These are phyloP conservation scores for Ailurus styani DNA, from an alignment of 2,113 vertebrate genomes.

Conservation along the genomic window DNA sequence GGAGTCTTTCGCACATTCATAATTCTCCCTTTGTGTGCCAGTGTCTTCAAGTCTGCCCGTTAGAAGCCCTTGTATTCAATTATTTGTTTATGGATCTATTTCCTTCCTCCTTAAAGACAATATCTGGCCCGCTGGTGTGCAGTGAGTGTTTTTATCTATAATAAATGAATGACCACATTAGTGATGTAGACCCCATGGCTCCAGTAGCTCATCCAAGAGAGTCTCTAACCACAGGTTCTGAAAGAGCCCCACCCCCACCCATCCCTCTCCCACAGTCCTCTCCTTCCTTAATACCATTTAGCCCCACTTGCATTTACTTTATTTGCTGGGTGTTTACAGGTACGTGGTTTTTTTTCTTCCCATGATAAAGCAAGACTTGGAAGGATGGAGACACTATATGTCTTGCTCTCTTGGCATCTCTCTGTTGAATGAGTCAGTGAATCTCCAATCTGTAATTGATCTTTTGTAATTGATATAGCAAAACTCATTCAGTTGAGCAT, in stretches of 20 bases:
- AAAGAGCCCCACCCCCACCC: not conserved
- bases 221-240: not conserved
- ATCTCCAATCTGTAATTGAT: not conserved
- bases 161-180: slow-evolving; percentile 14
- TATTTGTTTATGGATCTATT: slow-evolving; percentile 38
- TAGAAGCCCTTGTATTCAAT: slow-evolving; percentile 42
- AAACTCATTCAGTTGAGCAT: not conserved
- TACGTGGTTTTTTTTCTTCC: not conserved
- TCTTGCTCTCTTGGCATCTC: not conserved
- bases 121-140: not conserved
- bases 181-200: not conserved
- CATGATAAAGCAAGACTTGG: not conserved
- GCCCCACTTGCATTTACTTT: not conserved
- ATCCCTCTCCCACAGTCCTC: too few species aligned
- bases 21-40: not conserved
- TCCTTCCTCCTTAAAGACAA: slow-evolving; percentile 36
- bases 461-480: not conserved
- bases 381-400: fast-evolving
- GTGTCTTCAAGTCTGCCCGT: not conserved
- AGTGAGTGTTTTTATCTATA: slow-evolving; percentile 35
- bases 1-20: not conserved
- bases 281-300: not conserved
- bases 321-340: not conserved
- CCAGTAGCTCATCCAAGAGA: not conserved
- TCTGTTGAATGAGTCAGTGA: not conserved